Evolutionary conservation across 1,140 invertebrate species (phyloP).

Genomic region (Drosophila pandora): DNA sequence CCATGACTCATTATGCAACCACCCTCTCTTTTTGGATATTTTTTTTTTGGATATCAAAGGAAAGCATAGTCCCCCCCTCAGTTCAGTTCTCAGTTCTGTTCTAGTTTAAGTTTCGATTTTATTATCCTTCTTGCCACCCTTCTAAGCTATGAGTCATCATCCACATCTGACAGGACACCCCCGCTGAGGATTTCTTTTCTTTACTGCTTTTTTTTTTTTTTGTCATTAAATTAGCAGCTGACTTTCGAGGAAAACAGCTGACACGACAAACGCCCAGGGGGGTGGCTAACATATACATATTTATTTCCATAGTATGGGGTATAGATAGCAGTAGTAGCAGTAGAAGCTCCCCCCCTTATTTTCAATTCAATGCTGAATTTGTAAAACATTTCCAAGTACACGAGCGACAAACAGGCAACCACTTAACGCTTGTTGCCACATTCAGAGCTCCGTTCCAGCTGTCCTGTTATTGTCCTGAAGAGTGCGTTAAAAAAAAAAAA

Average conservation of each 20-base stretch:
- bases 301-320: background rate
- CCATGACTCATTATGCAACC: constrained; percentile 41
- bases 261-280: constrained; percentile 1
- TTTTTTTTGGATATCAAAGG: background rate
- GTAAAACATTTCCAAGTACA: constrained; percentile 74
- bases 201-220: background rate
- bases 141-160: constrained; percentile 33
- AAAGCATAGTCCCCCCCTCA: background rate
- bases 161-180: constrained; percentile 3
- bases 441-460: constrained; percentile 66
- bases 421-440: constrained; percentile 76
- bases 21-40: constrained; percentile 1
- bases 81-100: background rate
- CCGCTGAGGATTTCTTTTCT: background rate
- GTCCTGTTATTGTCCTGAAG: constrained; percentile 54
- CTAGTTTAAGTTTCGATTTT: constrained; percentile 53
- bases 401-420: constrained; percentile 70
- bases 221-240: constrained; percentile 15
- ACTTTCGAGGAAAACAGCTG: constrained; percentile 9
- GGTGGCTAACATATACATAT: background rate
- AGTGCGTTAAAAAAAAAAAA: constrained; percentile 48
- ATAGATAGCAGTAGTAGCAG: too few species aligned
- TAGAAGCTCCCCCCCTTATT: constrained; percentile 27
- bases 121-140: constrained; percentile 21
- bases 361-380: constrained; percentile 64